Evolutionary conservation across 2,888 invertebrate genomes (phyloP), one percentile per base, ranked within the genome.

Genomic region (Epinotia ramella): DNA sequence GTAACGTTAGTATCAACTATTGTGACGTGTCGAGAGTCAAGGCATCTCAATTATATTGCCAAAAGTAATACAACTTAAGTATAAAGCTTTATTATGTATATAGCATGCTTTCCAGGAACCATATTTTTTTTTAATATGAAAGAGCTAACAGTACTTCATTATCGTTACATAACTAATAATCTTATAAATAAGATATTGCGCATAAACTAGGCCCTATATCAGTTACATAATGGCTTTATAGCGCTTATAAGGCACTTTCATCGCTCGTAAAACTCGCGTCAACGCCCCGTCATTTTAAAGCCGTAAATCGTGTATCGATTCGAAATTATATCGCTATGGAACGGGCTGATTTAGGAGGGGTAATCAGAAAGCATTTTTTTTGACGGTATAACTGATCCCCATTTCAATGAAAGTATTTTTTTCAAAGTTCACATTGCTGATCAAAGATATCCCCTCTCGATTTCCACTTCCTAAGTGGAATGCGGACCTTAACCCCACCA

Each of bases 261-360:
- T 44, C n/a, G 53, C 53, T 65, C 70, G 28, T 71, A 75, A 75
- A 75, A 13, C 75, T 49, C 33, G 70, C 69, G 56, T 57, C 59
- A 40, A 57, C 70, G 24, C 70, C 66, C 49, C 75, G 65, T 71
- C 75, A 66, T 75, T 75, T 65, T 56, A 71, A 65, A 75, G 75
- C 65, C 24, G 59, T 75, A 66, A 75, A 75, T 53, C 46, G 46
- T 65, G 70, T 75, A 70, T 71, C 70, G 75, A 66, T 71, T 71
- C 59, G 11, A 66, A 69, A 57, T 40, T 46, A 69, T 69, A 59
- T 44, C 46, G 46, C 40, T 69, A 75, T 65, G 60, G 33, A 33
- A 60, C 40, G 49, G 59, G 57, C 53, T 66, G 53, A 53, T 53
- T 53, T 53, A 53, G 53, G 40, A 9, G 33, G 7, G 7, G 33